phyloP scores from a whole-genome alignment of 2,888 invertebrate species.

The Oscheius myriophilus region DNA sequence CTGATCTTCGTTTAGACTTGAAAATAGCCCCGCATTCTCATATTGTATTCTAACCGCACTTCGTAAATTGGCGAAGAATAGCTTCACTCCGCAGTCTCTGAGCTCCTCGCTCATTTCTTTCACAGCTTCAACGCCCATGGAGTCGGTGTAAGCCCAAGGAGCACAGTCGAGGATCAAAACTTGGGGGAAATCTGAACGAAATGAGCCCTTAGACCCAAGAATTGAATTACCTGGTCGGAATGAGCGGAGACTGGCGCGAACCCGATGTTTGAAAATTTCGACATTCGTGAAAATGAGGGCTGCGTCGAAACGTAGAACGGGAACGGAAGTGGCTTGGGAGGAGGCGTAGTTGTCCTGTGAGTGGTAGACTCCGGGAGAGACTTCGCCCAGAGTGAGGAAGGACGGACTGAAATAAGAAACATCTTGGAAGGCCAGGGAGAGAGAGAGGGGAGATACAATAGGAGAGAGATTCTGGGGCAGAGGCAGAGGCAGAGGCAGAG shows the following conservation, averaged over 20 bases:
- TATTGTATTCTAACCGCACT: conserved; percentile 51
- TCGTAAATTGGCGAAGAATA: conserved; percentile 49
- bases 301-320: conserved; percentile 73
- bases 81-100: conserved; percentile 33
- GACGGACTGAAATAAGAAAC: conserved; percentile 7
- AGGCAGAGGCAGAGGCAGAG: too few species aligned
- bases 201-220: too few species aligned
- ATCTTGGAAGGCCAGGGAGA: background rate
- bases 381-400: conserved; percentile 17
- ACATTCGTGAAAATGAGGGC: conserved; percentile 73
- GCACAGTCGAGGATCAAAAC: conserved; percentile 55
- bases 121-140: conserved; percentile 61
- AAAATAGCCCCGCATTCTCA: conserved; percentile 38
- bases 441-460: too few species aligned
- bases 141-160: conserved; percentile 57
- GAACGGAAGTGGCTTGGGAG: conserved; percentile 50
- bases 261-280: conserved; percentile 70
- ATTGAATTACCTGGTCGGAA: conserved; percentile 5
- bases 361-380: conserved; percentile 31
- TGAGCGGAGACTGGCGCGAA: conserved; percentile 29
- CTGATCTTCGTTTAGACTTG: conserved; percentile 28
- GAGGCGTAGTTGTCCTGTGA: conserved; percentile 14
- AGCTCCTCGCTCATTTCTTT: conserved; percentile 47
- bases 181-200: conserved; percentile 7
- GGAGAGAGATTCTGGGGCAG: too few species aligned